Evolutionary conservation across 2,797 vertebrate genomes (phyloP).

Genomic region (Ctenopoma multispine): DNA sequence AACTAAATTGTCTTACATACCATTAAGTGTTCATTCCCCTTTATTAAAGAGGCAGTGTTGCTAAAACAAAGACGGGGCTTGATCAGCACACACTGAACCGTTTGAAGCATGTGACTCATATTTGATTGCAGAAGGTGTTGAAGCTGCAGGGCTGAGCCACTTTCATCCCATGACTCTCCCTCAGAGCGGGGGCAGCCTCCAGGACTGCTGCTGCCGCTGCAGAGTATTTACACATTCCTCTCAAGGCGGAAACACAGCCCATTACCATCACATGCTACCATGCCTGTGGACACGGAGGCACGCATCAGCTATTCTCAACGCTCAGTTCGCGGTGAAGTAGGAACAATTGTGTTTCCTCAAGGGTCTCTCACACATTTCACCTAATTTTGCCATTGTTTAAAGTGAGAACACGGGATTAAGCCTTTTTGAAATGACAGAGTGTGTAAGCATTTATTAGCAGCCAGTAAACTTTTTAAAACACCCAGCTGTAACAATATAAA

Average conservation of each 20-base stretch:
- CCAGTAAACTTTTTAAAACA: neutral
- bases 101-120: slow-evolving; percentile 71
- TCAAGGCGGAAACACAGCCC: slow-evolving; percentile 62
- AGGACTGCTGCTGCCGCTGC: slow-evolving; percentile 52
- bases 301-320: slow-evolving; percentile 16
- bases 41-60: slow-evolving; percentile 51
- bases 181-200: slow-evolving; percentile 49
- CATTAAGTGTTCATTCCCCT: slow-evolving; percentile 55
- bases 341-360: slow-evolving; percentile 40
- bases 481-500: neutral
- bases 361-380: slow-evolving; percentile 7
- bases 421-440: neutral
- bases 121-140: slow-evolving; percentile 61
- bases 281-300: slow-evolving; percentile 42
- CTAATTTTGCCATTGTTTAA: slow-evolving; percentile 24
- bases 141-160: slow-evolving; percentile 51
- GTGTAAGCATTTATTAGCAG: neutral
- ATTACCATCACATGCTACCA: slow-evolving; percentile 77
- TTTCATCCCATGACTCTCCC: slow-evolving; percentile 63
- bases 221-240: slow-evolving; percentile 72
- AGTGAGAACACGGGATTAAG: slow-evolving; percentile 19
- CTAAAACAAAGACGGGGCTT: slow-evolving; percentile 59
- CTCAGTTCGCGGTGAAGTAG: slow-evolving; percentile 34
- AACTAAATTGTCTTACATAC: slow-evolving; percentile 25
- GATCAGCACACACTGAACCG: slow-evolving; percentile 29